Percentiles rank a stretch among this genome's conserved stretches.
These are phyloP conservation scores for Mimachlamys varia DNA, from an alignment of 2,888 invertebrate genomes.

Conservation along the genomic window DNA sequence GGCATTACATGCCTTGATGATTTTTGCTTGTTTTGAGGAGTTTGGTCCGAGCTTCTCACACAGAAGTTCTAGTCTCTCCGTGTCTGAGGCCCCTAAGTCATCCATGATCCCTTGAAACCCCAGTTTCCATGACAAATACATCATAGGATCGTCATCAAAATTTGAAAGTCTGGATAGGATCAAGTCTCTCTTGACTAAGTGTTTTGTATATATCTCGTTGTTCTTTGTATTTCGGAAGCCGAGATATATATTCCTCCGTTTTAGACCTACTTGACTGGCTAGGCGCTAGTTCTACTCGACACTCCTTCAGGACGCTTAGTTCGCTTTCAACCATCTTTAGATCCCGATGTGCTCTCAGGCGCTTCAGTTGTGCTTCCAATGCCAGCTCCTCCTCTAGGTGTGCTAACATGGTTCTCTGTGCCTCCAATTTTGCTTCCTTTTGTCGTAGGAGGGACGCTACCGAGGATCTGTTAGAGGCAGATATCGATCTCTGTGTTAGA, in stretches of 20 bases:
- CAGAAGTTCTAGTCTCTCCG: slow-evolving; percentile 44
- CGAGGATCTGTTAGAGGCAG: too few relatives aligned
- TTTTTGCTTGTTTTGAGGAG: slow-evolving; percentile 42
- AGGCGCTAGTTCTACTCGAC: too few relatives aligned
- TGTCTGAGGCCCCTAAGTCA: slow-evolving; percentile 40
- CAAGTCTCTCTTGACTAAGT: slow-evolving; percentile 39
- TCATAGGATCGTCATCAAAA: slow-evolving; percentile 41
- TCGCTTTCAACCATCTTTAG: slow-evolving; percentile 39
- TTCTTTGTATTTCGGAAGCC: too few relatives aligned
- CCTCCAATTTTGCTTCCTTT: slow-evolving; percentile 43
- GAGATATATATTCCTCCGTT: too few relatives aligned
- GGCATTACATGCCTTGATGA: slow-evolving; percentile 35
- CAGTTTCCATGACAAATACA: slow-evolving; percentile 39
- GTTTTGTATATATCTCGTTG: too few relatives aligned
- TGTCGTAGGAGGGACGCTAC: too few relatives aligned
- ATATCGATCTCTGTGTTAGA: too few relatives aligned
- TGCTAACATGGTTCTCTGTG: slow-evolving; percentile 18
- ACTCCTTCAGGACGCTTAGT: background rate
- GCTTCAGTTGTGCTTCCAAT: background rate
- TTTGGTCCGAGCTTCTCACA: slow-evolving; percentile 41
- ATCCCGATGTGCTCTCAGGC: background rate
- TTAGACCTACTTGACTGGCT: too few relatives aligned
- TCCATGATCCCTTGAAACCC: slow-evolving; percentile 41
- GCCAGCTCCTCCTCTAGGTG: slow-evolving; percentile 40
- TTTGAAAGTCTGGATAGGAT: background rate